Evolutionary conservation across 35 echinoderm and acorn worm species (phyloP), one percentile per base, ranked within the genome.

Genomic region (Acanthaster planci): DNA sequence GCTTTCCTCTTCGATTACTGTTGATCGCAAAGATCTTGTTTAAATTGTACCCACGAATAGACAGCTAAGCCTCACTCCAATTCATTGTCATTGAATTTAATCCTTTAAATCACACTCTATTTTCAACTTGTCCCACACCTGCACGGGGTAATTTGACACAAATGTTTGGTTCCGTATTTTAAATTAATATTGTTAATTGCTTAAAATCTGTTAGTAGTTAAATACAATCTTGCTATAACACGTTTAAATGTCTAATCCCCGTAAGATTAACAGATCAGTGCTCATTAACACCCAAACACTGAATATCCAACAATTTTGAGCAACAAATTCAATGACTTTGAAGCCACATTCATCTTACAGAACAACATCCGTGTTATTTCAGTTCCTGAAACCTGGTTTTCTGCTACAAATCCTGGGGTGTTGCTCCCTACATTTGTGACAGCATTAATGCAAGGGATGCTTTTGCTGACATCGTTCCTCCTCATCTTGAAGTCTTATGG

Each of bases 311-410:
- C n/a, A 17, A 29, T 67, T 17, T 32, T 82, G n/a, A 19, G 51
- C 27, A 82, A 55, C 35, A 82, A 82, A 53, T 21, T 55, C 15
- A 47, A 52, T 82, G 51, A 82, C 23, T 53, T 82, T 22, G 40
- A 53, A 51, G 16, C 51, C 39, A 82, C 38, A 53, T 31, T 55
- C 26, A 19, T 26, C 1, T 51, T 47, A 19, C 44, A 82, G 1
- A 51, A 30, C 51, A 53, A 52, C 34, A 35, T 55, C 31, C 80
- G 55, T 82, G 19, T 82, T 2, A 82, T 84, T 12, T 53, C 52
- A 34, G 55, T 84, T 37, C 60, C 82, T 19, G 56, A 84, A 26
- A 84, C 57, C 19, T 64, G 55, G 82, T 67, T 84, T 83, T 67
- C 35, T 30, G 18, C 54, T 21, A 67, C 35, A 35, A 84, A 52